These are phyloP conservation scores for Chrysodeixis includens DNA, from an alignment of 2,888 invertebrate genomes.

Conservation along the genomic window DNA sequence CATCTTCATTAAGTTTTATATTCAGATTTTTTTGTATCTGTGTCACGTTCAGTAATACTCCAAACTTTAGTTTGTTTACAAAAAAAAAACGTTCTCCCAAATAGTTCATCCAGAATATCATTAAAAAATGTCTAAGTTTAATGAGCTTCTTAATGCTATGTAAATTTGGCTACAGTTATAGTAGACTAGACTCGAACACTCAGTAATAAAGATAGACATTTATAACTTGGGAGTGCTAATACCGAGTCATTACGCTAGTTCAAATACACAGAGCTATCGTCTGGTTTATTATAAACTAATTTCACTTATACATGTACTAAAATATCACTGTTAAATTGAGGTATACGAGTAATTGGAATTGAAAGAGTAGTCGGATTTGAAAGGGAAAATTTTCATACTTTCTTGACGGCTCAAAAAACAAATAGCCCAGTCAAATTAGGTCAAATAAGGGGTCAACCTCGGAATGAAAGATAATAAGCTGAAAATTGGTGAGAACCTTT, in stretches of 20 bases:
- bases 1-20: background rate
- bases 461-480: too few species aligned
- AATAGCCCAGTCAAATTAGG: too few species aligned
- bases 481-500: too few species aligned
- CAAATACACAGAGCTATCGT: conserved; percentile 34
- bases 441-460: too few species aligned
- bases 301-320: conserved; percentile 1
- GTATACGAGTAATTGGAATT: too few species aligned
- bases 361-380: background rate
- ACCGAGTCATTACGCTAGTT: conserved; percentile 43
- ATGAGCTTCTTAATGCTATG: conserved; percentile 50
- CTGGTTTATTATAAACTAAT: conserved; percentile 39
- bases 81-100: conserved; percentile 32
- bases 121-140: conserved; percentile 51
- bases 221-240: conserved; percentile 47
- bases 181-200: conserved; percentile 36
- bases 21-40: conserved; percentile 1
- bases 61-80: conserved; percentile 41
- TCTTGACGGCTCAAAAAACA: too few species aligned
- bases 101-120: conserved; percentile 43
- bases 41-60: conserved; percentile 28
- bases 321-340: background rate
- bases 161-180: conserved; percentile 39
- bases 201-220: conserved; percentile 44
- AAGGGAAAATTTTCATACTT: too few species aligned